phyloP scores from a whole-genome alignment of 2,888 invertebrate genomes.

The Alcis repandata region DNA sequence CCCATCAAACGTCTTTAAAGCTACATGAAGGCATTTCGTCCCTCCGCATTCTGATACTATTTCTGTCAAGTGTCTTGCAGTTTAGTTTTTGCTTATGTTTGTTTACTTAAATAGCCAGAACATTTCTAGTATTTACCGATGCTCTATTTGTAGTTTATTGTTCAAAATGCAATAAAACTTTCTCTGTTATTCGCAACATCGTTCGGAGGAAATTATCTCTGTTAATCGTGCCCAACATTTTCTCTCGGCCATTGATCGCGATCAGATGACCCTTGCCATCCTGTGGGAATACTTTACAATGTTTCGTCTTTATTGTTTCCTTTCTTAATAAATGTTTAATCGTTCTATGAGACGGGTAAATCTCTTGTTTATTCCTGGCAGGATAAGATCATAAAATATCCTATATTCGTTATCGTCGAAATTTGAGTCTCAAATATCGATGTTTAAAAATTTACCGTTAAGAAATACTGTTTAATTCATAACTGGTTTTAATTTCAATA shows the following conservation, averaged over 20 bases:
- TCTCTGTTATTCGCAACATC: constrained; percentile 52
- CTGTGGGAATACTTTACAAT: constrained; percentile 61
- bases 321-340: constrained; percentile 23
- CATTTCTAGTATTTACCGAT: constrained; percentile 18
- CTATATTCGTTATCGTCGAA: too few relatives aligned
- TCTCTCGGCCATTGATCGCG: constrained; percentile 67
- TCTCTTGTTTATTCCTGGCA: background rate
- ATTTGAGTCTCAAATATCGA: too few relatives aligned
- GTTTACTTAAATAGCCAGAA: constrained; percentile 21
- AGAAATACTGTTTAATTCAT: background rate
- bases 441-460: background rate
- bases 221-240: constrained; percentile 76
- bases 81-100: constrained; percentile 33
- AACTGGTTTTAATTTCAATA: constrained; percentile 18
- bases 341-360: constrained; percentile 9
- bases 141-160: constrained; percentile 37
- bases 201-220: constrained; percentile 58
- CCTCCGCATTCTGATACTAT: constrained; percentile 48
- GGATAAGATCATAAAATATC: background rate
- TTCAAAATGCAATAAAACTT: constrained; percentile 47
- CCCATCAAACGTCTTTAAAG: constrained; percentile 52
- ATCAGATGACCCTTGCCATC: constrained; percentile 71
- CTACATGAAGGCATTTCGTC: constrained; percentile 44
- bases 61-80: constrained; percentile 47
- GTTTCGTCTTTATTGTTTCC: constrained; percentile 45